Evolutionary conservation across 2,113 vertebrate species (phyloP).

Genomic region (Uria aalge): DNA sequence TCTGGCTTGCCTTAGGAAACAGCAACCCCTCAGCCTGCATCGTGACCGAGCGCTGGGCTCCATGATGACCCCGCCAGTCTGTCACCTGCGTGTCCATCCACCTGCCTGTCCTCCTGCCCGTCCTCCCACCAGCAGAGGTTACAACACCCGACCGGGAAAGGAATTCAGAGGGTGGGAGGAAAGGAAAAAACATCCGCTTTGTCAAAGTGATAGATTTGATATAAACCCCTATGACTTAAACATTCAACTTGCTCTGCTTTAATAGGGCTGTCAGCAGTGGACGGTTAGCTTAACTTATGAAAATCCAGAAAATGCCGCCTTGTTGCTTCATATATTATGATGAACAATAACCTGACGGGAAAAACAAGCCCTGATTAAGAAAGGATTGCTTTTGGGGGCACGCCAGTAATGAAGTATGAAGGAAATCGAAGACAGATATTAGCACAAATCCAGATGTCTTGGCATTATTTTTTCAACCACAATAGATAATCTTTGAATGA

Average conservation of each 20-base stretch:
- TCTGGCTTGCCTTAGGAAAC: background rate
- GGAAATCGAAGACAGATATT: constrained; percentile 62
- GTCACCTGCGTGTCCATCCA: background rate
- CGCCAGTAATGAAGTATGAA: constrained; percentile 42
- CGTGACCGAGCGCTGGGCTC: background rate
- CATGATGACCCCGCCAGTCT: accelerated
- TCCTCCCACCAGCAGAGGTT: background rate
- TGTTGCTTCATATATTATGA: background rate
- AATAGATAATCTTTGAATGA: constrained; percentile 67
- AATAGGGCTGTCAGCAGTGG: constrained; percentile 38
- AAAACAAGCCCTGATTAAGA: constrained; percentile 52
- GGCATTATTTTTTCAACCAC: constrained; percentile 34
- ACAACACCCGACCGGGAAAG: background rate
- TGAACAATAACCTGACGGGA: constrained; percentile 33
- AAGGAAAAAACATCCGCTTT: background rate
- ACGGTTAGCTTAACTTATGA: constrained; percentile 27
- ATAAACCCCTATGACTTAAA: background rate
- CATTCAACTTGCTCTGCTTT: constrained; percentile 27
- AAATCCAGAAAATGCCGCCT: constrained; percentile 22
- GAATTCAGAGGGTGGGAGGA: background rate
- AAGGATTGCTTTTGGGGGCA: constrained; percentile 45
- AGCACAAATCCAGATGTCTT: constrained; percentile 51
- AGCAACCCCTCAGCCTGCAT: accelerated
- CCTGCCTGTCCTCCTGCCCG: background rate
- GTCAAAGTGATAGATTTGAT: constrained; percentile 27